Base-by-base conservation (phyloP, 2,113 vertebrate genomes). In the Dascyllus trimaculatus region DNA sequence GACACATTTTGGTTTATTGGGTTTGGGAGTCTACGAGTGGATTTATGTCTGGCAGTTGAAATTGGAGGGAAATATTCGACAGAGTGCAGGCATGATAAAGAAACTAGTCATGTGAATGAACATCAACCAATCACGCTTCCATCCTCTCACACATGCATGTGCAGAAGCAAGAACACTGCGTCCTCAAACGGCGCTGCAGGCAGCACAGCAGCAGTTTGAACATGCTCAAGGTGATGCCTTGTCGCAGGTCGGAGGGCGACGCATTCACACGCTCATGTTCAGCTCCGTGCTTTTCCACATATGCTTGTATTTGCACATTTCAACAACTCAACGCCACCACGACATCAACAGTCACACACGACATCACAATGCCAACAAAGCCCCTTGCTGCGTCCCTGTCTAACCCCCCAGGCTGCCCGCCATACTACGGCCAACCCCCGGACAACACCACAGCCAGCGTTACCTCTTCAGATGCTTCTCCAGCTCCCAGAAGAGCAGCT, bases 391-490 rank as follows among this genome's bases (percentile, higher is more conserved):
- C 46, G 5, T 6, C 26, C 22, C 19, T 0, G 2, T 29, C 43
- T 19, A 52, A 49, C 53, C 32, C 32, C 53, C 24, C 24, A 14
- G 38, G 18, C 8, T 35, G 32, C 32, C 45, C 48, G 0, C 25
- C n/a, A 11, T 26, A 2, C 46, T 26, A 13, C 57, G 0, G 1
- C 18, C 4, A 9, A 49, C 48, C 10, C 49, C 60, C 5, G 59
- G 80, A 86, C 73, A 62, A 85, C 69, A 83, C 59, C 21, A 73
- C 82, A 72, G 76, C 59, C 69, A 73, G 68, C 9, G 45, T 93
- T 93, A 94, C 93, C 93, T 94, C 89, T 92, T 92, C 77, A 92
- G 82, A 86, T 91, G 90, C 61, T 88, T 89, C 88, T 94, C 91
- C 85, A 94, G 90, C 69, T 94, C 90, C 91, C 92, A 93, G 88